Percentiles rank a stretch among this genome's conserved stretches.
phyloP scores from a whole-genome alignment of 2,113 vertebrate species.

The Malurus melanocephalus region DNA sequence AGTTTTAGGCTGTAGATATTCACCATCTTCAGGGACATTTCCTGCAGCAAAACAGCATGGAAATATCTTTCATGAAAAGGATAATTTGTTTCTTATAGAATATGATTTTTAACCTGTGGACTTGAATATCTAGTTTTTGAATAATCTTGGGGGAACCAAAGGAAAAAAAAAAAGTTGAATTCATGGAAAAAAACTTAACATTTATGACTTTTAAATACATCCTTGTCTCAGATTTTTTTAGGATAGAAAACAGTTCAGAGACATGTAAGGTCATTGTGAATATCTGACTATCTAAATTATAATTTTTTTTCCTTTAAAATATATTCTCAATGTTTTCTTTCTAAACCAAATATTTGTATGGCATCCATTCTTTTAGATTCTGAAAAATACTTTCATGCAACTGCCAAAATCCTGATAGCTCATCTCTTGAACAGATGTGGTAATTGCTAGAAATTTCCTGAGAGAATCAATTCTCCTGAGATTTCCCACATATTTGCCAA shows the following conservation, averaged over 20 bases:
- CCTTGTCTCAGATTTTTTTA: not conserved
- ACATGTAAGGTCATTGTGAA: not conserved
- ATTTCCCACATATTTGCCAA: conserved; percentile 1
- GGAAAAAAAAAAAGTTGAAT: not conserved
- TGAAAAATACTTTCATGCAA: not conserved
- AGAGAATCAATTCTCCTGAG: not conserved
- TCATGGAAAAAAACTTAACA: not conserved
- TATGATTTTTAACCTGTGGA: not conserved
- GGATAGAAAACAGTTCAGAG: not conserved
- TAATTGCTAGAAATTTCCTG: conserved; percentile 30
- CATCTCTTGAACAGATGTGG: conserved; percentile 17
- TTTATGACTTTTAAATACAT: not conserved
- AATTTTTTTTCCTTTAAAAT: not conserved
- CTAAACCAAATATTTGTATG: not conserved
- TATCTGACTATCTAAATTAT: not conserved
- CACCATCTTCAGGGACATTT: not conserved
- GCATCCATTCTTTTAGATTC: not conserved
- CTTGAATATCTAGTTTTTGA: not conserved
- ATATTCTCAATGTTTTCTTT: not conserved
- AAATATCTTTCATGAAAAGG: not conserved
- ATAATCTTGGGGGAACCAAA: not conserved
- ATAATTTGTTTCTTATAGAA: not conserved
- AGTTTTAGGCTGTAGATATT: not conserved
- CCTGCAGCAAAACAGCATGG: not conserved
- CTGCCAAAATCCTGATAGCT: conserved; percentile 21